Conservation (phyloP, 2,888 invertebrate genomes). For the Lutraria lutraria region DNA sequence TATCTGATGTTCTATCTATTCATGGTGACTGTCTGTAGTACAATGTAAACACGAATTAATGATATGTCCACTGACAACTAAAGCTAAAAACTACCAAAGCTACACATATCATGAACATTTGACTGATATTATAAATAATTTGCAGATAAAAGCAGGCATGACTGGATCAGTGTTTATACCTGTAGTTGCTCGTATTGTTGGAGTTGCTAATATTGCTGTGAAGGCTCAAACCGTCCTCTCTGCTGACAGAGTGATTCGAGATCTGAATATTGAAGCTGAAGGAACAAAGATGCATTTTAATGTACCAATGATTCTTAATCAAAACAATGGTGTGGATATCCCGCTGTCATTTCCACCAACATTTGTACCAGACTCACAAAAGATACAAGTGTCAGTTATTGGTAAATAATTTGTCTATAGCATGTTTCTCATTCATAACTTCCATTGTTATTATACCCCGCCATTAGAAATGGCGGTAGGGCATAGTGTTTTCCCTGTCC, state of each 20-base stretch:
- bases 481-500: too few relatives aligned
- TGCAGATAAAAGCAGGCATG: slow-evolving; percentile 60
- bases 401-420: slow-evolving; percentile 72
- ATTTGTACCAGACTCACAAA: slow-evolving; percentile 90
- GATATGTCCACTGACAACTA: too few relatives aligned
- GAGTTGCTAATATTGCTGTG: slow-evolving; percentile 58
- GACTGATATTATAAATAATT: background rate
- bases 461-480: too few relatives aligned
- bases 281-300: slow-evolving; percentile 78
- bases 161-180: slow-evolving; percentile 65
- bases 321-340: slow-evolving; percentile 87
- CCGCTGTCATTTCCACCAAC: slow-evolving; percentile 91
- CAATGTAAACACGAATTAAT: too few relatives aligned
- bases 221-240: slow-evolving; percentile 63
- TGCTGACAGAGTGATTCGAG: slow-evolving; percentile 62
- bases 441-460: too few relatives aligned
- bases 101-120: too few relatives aligned
- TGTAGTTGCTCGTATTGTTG: slow-evolving; percentile 59
- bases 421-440: background rate
- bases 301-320: slow-evolving; percentile 70
- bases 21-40: too few relatives aligned
- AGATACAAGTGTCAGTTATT: slow-evolving; percentile 89
- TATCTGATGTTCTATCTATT: too few relatives aligned
- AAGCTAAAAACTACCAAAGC: too few relatives aligned
- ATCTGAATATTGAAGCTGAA: slow-evolving; percentile 74